Evolutionary conservation across 2,797 vertebrate species (phyloP).

Genomic region (Lagorchestes hirsutus): DNA sequence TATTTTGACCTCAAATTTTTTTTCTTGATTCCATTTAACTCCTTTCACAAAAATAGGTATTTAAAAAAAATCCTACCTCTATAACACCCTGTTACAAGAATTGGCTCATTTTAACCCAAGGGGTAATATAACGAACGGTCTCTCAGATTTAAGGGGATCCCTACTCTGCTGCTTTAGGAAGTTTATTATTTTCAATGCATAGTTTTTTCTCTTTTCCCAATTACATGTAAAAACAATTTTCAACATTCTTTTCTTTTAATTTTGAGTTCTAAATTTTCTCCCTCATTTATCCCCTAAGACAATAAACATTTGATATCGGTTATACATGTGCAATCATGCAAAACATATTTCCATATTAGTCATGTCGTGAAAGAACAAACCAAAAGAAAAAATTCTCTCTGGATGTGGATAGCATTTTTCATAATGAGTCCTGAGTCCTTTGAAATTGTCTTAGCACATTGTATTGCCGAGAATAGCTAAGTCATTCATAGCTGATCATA

Average conservation of each 20-base stretch:
- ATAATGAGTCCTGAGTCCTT: neutral
- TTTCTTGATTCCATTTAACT: constrained; percentile 17
- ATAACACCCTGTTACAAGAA: neutral
- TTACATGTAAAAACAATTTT: neutral
- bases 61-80: neutral
- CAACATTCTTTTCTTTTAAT: neutral
- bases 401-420: neutral
- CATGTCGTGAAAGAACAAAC: neutral
- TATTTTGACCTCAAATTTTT: constrained; percentile 13
- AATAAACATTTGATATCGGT: neutral
- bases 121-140: neutral
- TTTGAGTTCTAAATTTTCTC: neutral
- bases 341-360: neutral
- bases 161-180: neutral
- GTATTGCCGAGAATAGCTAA: neutral
- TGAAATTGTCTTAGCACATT: neutral
- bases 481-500: neutral
- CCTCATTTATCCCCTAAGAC: neutral
- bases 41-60: neutral
- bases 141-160: neutral
- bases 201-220: neutral
- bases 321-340: neutral
- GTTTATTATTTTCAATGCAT: neutral
- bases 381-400: neutral
- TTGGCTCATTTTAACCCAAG: neutral